A percentile compares a stretch with the other conserved stretches of the same genome.
Conservation (phyloP, 1,140 invertebrate genomes). For the Drosophila arizonae region DNA sequence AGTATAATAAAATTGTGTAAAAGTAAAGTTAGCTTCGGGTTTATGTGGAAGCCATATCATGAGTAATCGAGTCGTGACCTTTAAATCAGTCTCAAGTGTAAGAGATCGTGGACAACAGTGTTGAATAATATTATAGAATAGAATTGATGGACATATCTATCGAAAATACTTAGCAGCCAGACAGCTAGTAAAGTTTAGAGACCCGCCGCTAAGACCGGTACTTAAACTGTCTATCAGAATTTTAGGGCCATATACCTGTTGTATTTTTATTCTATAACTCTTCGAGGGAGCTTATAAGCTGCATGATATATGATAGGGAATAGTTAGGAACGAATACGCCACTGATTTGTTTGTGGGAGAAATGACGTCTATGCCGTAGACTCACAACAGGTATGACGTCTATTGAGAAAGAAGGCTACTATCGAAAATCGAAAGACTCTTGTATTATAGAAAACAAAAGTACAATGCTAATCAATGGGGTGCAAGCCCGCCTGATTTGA, state of each 20-base stretch:
- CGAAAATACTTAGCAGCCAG: too few relatives aligned
- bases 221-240: conserved; percentile 41
- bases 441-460: conserved; percentile 10
- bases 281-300: conserved; percentile 8
- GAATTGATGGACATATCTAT: too few relatives aligned
- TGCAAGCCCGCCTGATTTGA: conserved; percentile 48
- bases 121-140: too few relatives aligned
- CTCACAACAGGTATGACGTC: conserved; percentile 39
- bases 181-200: too few relatives aligned
- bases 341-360: conserved; percentile 35
- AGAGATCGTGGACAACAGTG: too few relatives aligned
- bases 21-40: too few relatives aligned
- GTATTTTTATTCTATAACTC: not conserved
- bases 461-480: conserved; percentile 23
- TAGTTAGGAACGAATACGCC: conserved; percentile 38
- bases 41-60: too few relatives aligned
- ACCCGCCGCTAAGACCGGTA: conserved; percentile 14
- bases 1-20: too few relatives aligned
- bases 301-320: conserved; percentile 46
- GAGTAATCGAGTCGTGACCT: too few relatives aligned
- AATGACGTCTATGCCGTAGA: conserved; percentile 22
- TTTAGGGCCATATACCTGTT: not conserved
- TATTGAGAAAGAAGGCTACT: conserved; percentile 17
- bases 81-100: too few relatives aligned
- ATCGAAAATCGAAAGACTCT: not conserved